These are phyloP conservation scores for Micrastur ruficollis DNA, from an alignment of 2,797 vertebrate genomes.

Conservation along the genomic window DNA sequence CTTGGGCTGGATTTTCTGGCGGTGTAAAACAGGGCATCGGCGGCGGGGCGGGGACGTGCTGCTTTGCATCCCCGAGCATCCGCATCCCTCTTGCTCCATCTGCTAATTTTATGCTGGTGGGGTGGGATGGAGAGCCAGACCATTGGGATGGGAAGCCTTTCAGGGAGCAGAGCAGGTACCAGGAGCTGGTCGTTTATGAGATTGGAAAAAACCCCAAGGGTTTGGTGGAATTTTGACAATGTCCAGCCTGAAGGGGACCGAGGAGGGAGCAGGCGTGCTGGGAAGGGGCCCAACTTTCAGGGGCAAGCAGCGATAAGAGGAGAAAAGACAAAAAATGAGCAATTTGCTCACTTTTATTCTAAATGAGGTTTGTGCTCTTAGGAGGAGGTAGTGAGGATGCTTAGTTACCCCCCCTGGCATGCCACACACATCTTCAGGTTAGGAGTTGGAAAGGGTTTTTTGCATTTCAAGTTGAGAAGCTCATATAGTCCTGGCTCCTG, in stretches of 20 bases:
- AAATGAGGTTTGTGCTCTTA: not conserved
- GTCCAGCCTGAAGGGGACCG: not conserved
- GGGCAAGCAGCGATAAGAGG: not conserved
- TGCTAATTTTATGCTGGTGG: not conserved
- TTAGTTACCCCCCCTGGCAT: not conserved
- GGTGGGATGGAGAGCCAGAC: not conserved
- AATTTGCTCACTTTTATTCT: not conserved
- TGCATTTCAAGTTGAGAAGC: not conserved
- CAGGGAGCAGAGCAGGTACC: not conserved
- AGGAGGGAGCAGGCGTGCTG: not conserved
- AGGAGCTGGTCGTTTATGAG: not conserved
- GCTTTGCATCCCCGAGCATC: not conserved
- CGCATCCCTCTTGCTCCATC: not conserved
- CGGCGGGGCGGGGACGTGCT: not conserved
- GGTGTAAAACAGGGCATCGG: not conserved
- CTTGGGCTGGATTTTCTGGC: not conserved
- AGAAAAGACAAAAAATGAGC: not conserved
- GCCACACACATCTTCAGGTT: not conserved
- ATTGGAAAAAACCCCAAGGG: fast-evolving
- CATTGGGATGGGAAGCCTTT: not conserved
- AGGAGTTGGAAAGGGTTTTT: fast-evolving
- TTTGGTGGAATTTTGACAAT: not conserved
- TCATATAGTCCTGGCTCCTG: not conserved
- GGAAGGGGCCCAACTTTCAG: not conserved
- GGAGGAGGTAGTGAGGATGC: not conserved